These are phyloP conservation scores for Thinocorus orbignyianus DNA, from an alignment of 2,113 vertebrate species.

Conservation along the genomic window DNA sequence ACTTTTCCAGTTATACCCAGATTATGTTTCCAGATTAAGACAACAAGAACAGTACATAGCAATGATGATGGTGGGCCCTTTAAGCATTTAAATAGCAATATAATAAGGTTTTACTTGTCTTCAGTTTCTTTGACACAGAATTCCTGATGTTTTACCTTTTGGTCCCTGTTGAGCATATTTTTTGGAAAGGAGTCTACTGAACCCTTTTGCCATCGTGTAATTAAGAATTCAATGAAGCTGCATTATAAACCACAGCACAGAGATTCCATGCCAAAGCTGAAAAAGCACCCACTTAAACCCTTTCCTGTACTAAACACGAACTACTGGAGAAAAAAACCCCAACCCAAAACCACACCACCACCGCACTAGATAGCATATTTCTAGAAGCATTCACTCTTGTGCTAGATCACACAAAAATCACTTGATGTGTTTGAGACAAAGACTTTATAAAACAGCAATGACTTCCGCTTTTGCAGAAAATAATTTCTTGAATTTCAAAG, in stretches of 20 bases:
- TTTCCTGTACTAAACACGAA: neutral
- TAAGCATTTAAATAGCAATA: neutral
- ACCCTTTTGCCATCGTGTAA: neutral
- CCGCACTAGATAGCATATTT: neutral
- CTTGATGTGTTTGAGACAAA: neutral
- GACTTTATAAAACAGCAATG: neutral
- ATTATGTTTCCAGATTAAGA: neutral
- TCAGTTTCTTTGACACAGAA: neutral
- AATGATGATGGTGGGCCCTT: neutral
- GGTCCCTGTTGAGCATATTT: neutral
- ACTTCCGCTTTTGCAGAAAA: neutral
- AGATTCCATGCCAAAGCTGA: neutral
- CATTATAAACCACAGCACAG: neutral
- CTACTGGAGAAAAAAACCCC: neutral
- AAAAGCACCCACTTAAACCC: neutral
- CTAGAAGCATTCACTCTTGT: neutral
- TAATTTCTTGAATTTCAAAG: neutral
- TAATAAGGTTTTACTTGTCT: neutral
- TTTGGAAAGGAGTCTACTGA: neutral
- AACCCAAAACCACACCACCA: neutral
- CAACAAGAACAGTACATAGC: neutral
- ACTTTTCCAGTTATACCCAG: neutral
- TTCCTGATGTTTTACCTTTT: neutral
- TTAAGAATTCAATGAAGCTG: neutral
- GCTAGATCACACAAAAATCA: neutral